Evolutionary conservation across 2,797 vertebrate genomes (phyloP).

Genomic region (Limosa lapponica): DNA sequence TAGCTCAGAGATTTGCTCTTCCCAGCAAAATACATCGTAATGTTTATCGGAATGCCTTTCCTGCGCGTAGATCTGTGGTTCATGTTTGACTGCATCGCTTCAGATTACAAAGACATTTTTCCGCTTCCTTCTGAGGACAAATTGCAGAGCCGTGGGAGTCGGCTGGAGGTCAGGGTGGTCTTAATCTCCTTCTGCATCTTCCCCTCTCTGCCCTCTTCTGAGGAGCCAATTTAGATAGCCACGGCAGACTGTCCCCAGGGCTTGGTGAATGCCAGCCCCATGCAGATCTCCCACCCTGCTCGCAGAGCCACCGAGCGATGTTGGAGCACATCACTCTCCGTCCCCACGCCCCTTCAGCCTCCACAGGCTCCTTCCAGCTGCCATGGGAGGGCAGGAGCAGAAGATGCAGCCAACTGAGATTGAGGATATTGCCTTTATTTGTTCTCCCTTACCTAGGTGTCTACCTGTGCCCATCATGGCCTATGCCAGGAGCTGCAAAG

Average conservation of each 20-base stretch:
- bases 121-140: background rate
- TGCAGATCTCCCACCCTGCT: background rate
- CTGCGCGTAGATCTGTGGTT: background rate
- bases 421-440: background rate
- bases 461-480: background rate
- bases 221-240: background rate
- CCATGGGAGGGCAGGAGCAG: background rate
- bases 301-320: background rate
- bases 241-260: background rate
- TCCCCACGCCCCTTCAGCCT: background rate
- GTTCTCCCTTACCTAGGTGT: accelerated
- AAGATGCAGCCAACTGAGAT: background rate
- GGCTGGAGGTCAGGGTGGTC: conserved; percentile 29
- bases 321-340: background rate
- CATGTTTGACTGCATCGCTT: background rate
- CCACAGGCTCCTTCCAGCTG: background rate
- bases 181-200: conserved; percentile 20
- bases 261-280: background rate
- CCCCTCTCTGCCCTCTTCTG: background rate
- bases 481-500: background rate
- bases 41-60: background rate
- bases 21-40: accelerated
- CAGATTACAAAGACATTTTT: background rate
- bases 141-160: background rate
- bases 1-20: background rate